These are phyloP conservation scores for Diachasma alloeum DNA, from an alignment of 1,140 invertebrate species.

Conservation along the genomic window DNA sequence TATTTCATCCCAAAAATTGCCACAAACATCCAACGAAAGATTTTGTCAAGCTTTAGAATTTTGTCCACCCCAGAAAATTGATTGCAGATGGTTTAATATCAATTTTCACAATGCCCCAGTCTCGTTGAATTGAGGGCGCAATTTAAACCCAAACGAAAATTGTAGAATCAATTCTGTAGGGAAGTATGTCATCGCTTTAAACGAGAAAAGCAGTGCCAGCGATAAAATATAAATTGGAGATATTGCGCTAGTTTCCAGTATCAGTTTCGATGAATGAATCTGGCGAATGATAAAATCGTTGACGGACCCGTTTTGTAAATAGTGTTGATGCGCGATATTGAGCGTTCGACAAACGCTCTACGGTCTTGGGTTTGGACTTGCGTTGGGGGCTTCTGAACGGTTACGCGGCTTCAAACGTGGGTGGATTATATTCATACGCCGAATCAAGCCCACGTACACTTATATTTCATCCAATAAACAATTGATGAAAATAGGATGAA, in stretches of 20 bases:
- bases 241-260: not conserved
- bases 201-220: slow-evolving; percentile 24
- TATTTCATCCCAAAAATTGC: not conserved
- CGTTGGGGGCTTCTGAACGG: not conserved
- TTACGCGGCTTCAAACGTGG: not conserved
- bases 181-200: slow-evolving; percentile 27
- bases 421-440: not conserved
- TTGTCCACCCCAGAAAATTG: not conserved
- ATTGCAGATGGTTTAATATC: not conserved
- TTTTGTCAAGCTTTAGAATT: not conserved
- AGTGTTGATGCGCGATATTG: not conserved
- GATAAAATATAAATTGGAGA: not conserved
- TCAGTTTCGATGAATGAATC: not conserved
- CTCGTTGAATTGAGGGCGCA: not conserved
- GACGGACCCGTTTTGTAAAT: not conserved
- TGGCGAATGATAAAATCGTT: not conserved
- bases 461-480: not conserved
- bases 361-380: not conserved
- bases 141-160: slow-evolving; percentile 10
- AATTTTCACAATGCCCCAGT: not conserved
- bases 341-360: not conserved
- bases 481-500: not conserved
- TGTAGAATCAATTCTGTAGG: not conserved
- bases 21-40: too few species aligned
- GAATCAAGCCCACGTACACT: not conserved